A percentile compares a stretch with the other conserved stretches of the same genome.
These are phyloP conservation scores for Sinopyrophorus schimmeli DNA, from an alignment of 2,888 invertebrate species.

Conservation along the genomic window DNA sequence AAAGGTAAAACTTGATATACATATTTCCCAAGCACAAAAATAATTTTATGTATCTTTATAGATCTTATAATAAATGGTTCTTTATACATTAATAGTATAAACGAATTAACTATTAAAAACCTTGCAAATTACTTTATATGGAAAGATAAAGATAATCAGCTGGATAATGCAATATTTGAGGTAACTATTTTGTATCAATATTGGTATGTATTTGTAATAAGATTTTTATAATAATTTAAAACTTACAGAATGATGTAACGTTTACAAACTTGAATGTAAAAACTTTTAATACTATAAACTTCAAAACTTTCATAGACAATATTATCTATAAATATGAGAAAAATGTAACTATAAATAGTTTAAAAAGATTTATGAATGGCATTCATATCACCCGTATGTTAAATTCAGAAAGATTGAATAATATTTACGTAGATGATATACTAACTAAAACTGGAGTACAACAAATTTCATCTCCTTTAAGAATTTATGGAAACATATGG, in stretches of 20 bases:
- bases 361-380: constrained; percentile 53
- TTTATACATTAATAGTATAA: constrained; percentile 49
- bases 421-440: constrained; percentile 48
- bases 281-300: constrained; percentile 49
- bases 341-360: constrained; percentile 45
- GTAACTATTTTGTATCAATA: constrained; percentile 9
- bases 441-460: constrained; percentile 52
- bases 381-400: constrained; percentile 45
- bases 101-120: constrained; percentile 40
- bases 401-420: constrained; percentile 49
- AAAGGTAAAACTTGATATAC: too few species aligned
- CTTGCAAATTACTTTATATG: constrained; percentile 51
- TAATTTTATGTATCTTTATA: constrained; percentile 33
- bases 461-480: constrained; percentile 44
- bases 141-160: constrained; percentile 51
- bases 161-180: constrained; percentile 46
- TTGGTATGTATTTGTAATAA: not conserved
- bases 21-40: too few species aligned
- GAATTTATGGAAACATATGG: constrained; percentile 47
- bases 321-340: constrained; percentile 53
- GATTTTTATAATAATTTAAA: not conserved
- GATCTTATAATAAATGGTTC: constrained; percentile 50
- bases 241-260: constrained; percentile 42
- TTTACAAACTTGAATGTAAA: constrained; percentile 45
- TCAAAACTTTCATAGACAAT: constrained; percentile 52